Base-by-base conservation (phyloP, 2,797 vertebrate genomes). In the Zenarchopterus dispar region DNA sequence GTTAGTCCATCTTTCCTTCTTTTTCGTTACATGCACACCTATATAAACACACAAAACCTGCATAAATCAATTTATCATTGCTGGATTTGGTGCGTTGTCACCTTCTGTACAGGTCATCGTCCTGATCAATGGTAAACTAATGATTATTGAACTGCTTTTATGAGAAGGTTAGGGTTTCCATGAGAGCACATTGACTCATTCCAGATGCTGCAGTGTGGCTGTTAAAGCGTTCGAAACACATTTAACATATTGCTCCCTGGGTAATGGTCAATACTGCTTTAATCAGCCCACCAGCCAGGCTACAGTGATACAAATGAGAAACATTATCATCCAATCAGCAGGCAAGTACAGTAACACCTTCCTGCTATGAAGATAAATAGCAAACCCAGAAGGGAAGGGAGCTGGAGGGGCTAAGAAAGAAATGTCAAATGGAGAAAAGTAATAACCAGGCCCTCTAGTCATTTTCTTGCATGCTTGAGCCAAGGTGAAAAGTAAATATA, bases 241-340 rank as follows among this genome's bases (percentile, higher is more conserved):
- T 81, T 89, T 80, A 83, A 81, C 70, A 80, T 67, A 73, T 53
- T 70, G 62, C 67, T 76, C 77, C 50, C 36, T 58, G 55, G 75
- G 69, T 71, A 76, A 74, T 55, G 62, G 67, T 83, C 82, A 62
- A 81, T 81, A 80, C 50, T 52, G 44, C 63, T 62, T 62, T 72
- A 76, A 89, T 87, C 65, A 73, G 75, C 75, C 73, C 69, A 74
- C 45, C 71, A 71, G 82, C 63, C 51, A 41, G 41, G 60, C 58
- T 81, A 26, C 13, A 87, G 84, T 84, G 86, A 88, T 79, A 88
- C 59, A 90, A 82, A 91, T 84, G 84, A 82, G 77, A 56, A 53
- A 75, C 79, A 88, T 86, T 84, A 90, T 82, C 80, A 53, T 54
- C 68, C 59, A 75, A 76, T 88, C 83, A 84, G 73, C 47, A 46